Base-by-base conservation (phyloP, 2,113 vertebrate species). In the Macrotus californicus region DNA sequence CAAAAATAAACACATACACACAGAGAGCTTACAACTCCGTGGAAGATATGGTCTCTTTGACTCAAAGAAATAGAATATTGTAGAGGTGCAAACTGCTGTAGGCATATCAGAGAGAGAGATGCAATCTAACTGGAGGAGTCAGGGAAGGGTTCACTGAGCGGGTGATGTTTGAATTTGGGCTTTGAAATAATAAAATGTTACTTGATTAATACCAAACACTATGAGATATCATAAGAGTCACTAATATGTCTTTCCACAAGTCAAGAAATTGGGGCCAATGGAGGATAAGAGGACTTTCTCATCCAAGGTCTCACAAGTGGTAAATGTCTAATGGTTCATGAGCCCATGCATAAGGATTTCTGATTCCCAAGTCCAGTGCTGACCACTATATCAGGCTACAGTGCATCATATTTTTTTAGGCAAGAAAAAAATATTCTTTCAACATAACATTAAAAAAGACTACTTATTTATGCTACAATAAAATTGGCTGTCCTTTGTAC, bases 131-230 rank as follows among this genome's bases (percentile, higher is more conserved):
- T 59, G 14, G 34, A 69, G 6, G 1, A 6, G 21, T 86, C 34
- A 87, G 8, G 14, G 9, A 87, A 88, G 24, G 5, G 66, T 54
- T 75, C 64, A 84, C 1, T 91, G 41, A 70, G 34, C 14, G 54
- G 82, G 56, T 31, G 8, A 19, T 41, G n/a, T 66, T 93, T 89
- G 31, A 89, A 70, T 81, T 41, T 8, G 0, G 36, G 36, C 34
- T 39, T 94, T 79, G 26, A 92, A 90, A 77, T 90, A 50, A 21
- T 41, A 82, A 94, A 89, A 89, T 54, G 89, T 73, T 64, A 59
- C 76, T 79, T 87, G 4, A 86, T 69, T 61, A 69, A 72, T 19
- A 87, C 69, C 26, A 72, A 93, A 79, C 13, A 54, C 39, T 64
- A 29, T n/a, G 31, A 87, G 36, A 31, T 66, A 59, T 70, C 48